A percentile compares a stretch with the other conserved stretches of the same genome.
Conservation (phyloP, 2,888 invertebrate genomes). For the Protonemura montana region DNA sequence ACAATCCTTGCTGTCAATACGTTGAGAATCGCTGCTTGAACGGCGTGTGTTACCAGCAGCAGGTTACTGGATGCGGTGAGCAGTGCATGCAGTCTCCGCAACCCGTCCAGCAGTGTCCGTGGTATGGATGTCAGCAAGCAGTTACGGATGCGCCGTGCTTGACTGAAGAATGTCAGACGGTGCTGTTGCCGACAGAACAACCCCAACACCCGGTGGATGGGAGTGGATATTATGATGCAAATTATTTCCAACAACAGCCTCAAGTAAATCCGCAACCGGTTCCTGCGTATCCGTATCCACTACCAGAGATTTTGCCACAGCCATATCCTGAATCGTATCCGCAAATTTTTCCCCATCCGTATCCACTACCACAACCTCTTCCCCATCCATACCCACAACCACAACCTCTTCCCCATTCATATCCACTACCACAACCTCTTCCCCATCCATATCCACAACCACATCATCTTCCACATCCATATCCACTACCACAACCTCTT, state of each 20-base stretch:
- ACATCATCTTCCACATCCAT: background rate
- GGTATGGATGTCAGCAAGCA: background rate
- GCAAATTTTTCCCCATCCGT: background rate
- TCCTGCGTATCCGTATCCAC: background rate
- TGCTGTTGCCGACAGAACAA: background rate
- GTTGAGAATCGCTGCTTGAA: background rate
- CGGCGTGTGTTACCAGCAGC: background rate
- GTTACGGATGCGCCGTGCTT: background rate
- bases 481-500: background rate
- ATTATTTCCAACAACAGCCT: background rate
- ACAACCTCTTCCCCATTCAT: background rate
- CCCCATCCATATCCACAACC: constrained; percentile 7
- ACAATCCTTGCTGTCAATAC: background rate
- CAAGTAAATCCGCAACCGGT: constrained; percentile 8
- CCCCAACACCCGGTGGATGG: background rate
- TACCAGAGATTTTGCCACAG: background rate
- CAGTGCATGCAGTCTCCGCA: background rate
- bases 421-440: background rate
- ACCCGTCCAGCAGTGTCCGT: background rate
- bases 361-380: background rate
- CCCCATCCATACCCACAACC: background rate
- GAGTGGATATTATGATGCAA: background rate
- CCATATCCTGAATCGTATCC: background rate
- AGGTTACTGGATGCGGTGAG: background rate
- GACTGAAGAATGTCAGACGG: background rate